Base-by-base conservation (phyloP, 2,797 vertebrate genomes). In the Enteromius unitaeniatus region DNA sequence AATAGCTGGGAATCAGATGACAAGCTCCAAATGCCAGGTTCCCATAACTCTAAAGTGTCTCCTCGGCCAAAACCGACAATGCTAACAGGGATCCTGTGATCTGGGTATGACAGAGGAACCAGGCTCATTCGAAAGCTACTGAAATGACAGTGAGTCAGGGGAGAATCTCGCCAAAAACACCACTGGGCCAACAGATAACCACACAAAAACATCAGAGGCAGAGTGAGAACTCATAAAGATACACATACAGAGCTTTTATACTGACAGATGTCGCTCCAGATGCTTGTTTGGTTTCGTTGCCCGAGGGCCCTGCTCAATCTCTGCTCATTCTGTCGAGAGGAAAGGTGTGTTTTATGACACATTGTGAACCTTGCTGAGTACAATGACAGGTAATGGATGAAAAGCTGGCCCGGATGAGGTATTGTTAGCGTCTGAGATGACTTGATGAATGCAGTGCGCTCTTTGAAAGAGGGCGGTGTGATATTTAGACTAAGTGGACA, bases 201-300 rank as follows among this genome's bases (percentile, higher is more conserved):
- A 88, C 86, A 79, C 87, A 89, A 89, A 89, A 91, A 93, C 90
- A 92, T 94, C 91, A 93, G 88, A 93, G 90, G 85, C 86, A 87
- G 75, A 91, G 87, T 75, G 89, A 88, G 88, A 84, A 88, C 87
- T 69, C 53, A 83, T 28, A 82, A 91, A 93, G 90, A 89, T 91
- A 92, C 91, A 92, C 92, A 91, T 26, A 60, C 81, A 31, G 84
- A 85, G 80, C 84, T 47, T 72, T 37, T 82, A 86, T 68, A 87
- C 91, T 93, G 88, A 91, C 88, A 87, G 6, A 87, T 84, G 77
- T 77, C 40, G 86, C 86, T 87, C 83, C 87, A 82, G 88, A 90
- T 76, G 86, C 69, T 69, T 74, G 87, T 91, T 89, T 89, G 88
- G 88, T 91, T 90, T 92, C 86, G 68, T 13, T 21, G 90, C 91